Conservation (phyloP, 2,888 invertebrate genomes). For the Agonopterix subpropinquella region DNA sequence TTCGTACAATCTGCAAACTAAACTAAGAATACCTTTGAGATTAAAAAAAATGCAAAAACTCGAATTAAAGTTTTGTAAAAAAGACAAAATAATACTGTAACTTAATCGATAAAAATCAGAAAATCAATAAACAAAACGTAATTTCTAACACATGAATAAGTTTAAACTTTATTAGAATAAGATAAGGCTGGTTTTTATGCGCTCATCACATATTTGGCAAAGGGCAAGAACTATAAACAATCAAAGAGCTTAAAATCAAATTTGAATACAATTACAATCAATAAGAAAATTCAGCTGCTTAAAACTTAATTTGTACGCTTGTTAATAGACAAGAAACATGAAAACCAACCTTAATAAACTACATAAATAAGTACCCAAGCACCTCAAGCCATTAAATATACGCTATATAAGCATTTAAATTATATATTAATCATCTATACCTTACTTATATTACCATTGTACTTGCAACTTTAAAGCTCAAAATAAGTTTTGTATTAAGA, state of each 20-base stretch:
- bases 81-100: constrained; percentile 29
- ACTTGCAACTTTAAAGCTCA: constrained; percentile 68
- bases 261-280: constrained; percentile 17
- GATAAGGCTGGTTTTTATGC: constrained; percentile 6
- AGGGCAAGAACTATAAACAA: constrained; percentile 10
- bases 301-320: not conserved
- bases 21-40: not conserved
- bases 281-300: no score
- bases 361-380: constrained; percentile 62
- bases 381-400: constrained; percentile 64
- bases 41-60: constrained; percentile 11
- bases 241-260: no score
- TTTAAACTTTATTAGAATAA: constrained; percentile 32
- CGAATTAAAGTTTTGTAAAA: constrained; percentile 16
- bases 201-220: constrained; percentile 1
- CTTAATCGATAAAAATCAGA: constrained; percentile 13
- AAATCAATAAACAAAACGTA: constrained; percentile 5
- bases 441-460: constrained; percentile 50
- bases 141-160: constrained; percentile 1
- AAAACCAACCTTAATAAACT: constrained; percentile 22
- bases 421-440: constrained; percentile 51
- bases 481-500: constrained; percentile 37
- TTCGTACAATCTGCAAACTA: constrained; percentile 2
- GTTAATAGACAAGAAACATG: not conserved
- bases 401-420: constrained; percentile 44